Conservation (phyloP, 2,113 vertebrate species). For the Gnathonemus longibarbis region DNA sequence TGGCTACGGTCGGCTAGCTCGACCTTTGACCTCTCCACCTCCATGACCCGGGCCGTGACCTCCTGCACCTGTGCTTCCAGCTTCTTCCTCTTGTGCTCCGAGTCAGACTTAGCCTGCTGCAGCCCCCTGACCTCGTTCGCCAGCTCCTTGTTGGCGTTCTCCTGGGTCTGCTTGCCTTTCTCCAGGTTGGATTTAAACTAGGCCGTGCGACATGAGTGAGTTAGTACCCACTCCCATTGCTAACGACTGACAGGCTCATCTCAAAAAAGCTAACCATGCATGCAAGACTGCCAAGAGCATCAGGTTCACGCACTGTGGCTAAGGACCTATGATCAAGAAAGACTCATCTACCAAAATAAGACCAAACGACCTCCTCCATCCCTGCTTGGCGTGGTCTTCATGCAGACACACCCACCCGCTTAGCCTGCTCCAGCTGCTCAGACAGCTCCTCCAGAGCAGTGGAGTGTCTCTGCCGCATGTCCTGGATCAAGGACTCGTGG, state of each 20-base stretch:
- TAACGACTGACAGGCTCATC: neutral
- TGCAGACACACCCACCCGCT: slow-evolving; percentile 65
- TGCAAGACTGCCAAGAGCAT: neutral
- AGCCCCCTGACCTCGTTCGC: slow-evolving; percentile 81
- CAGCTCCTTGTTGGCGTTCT: slow-evolving; percentile 89
- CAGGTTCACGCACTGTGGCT: neutral
- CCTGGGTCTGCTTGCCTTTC: slow-evolving; percentile 90
- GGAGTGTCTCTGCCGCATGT: slow-evolving; percentile 85
- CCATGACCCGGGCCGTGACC: slow-evolving; percentile 69
- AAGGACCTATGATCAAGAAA: neutral
- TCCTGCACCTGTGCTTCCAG: slow-evolving; percentile 86
- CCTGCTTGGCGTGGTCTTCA: neutral
- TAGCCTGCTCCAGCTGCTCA: slow-evolving; percentile 93
- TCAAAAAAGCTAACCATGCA: neutral
- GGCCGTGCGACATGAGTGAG: neutral
- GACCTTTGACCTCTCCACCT: slow-evolving; percentile 73
- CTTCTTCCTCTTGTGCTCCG: slow-evolving; percentile 91
- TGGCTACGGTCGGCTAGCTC: slow-evolving; percentile 78
- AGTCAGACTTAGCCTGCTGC: slow-evolving; percentile 83
- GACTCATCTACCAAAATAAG: neutral
- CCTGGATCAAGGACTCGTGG: slow-evolving; percentile 91
- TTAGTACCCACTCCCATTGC: neutral
- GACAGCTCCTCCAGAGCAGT: slow-evolving; percentile 85
- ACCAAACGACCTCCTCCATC: neutral
- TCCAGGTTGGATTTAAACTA: slow-evolving; percentile 91